Evolutionary conservation across 1,140 invertebrate species (phyloP), one percentile per base, ranked within the genome.

Genomic region (Apis dorsata): DNA sequence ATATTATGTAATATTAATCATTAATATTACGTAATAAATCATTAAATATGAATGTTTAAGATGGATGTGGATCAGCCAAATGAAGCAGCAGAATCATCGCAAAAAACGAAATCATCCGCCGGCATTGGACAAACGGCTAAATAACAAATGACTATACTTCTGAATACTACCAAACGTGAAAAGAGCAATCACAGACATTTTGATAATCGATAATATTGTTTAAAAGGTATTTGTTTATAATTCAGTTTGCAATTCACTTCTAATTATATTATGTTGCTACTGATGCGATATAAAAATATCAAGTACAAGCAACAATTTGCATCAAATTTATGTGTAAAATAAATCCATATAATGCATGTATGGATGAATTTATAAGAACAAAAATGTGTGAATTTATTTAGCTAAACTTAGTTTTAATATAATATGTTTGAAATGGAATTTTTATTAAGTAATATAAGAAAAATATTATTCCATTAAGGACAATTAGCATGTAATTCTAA

Each of bases 41-140:
- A 0, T 68, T 59, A 15, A 71, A 44, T 66, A 68, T 49, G 62
- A 83, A 4, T 59, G 2, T 90, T 90, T 74, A 49, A 94, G 93
- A 94, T 94, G 92, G 93, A 94, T 21, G 87, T 93, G 15, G 93
- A 94, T 79, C 92, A 92, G 79, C 79, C 91, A 21, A 81, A 90
- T 49, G 93, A 94, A 86, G 88, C 84, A 10, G 91, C 92, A 28
- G 93, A 94, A 83, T 90, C 92, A 49, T 93, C 93, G 34, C 93
- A 93, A 70, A 94, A 93, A 81, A 87, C 90, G 74, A 94, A 94
- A 90, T 83, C 90, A 49, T 88, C 91, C 2, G 80, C 85, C 34
- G 84, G 88, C 70, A 83, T 91, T 65, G 91, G 90, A 84, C 93
- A 93, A 90, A 82, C 90, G 12, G 80, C 92, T 72, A 94, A 94